A percentile compares a stretch with the other conserved stretches of the same genome.
Evolutionary conservation across 2,888 invertebrate genomes (phyloP).

Genomic region (Cephus spinipes): DNA sequence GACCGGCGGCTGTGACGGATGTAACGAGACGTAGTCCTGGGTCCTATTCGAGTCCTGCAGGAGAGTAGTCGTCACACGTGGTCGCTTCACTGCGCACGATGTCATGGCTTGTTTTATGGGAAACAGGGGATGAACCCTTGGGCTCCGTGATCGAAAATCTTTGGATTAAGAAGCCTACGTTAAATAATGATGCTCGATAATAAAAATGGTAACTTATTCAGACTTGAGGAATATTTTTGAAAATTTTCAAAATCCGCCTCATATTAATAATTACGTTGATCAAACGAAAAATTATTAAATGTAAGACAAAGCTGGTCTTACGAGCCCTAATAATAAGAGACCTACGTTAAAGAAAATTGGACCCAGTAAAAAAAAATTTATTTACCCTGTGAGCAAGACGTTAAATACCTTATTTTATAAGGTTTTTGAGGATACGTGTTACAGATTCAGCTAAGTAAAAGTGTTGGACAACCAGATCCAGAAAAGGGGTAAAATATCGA

Average conservation of each 20-base stretch:
- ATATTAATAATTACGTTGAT: background rate
- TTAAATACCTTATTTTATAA: background rate
- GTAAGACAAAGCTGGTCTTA: background rate
- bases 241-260: background rate
- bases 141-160: slow-evolving; percentile 29
- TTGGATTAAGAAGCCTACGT: background rate
- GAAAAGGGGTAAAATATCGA: no score
- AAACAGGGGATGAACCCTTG: slow-evolving; percentile 36
- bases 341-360: background rate
- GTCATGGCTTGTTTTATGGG: slow-evolving; percentile 64
- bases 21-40: slow-evolving; percentile 49
- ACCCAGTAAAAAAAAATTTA: background rate
- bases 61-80: slow-evolving; percentile 46
- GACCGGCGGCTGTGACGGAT: slow-evolving; percentile 65
- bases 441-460: no score
- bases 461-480: no score
- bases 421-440: background rate
- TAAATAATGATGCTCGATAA: background rate
- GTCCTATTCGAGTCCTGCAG: slow-evolving; percentile 13
- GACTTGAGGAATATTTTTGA: no score
- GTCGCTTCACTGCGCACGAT: slow-evolving; percentile 59
- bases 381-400: background rate
- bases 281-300: background rate
- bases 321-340: background rate
- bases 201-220: background rate